Evolutionary conservation across 2,113 vertebrate genomes (phyloP).

Genomic region (Todiramphus saurophagus): DNA sequence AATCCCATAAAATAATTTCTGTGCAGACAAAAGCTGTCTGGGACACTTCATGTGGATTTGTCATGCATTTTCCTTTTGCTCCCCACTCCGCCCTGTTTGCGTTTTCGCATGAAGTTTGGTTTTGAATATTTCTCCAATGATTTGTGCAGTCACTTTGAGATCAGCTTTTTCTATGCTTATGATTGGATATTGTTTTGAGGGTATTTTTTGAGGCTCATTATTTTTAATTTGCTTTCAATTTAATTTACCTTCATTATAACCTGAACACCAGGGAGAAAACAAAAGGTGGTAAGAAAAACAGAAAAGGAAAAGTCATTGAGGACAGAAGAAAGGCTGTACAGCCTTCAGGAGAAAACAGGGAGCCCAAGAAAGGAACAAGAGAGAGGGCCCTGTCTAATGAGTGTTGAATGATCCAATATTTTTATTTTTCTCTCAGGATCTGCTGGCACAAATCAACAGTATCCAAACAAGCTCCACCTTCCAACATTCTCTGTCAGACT

Average conservation of each 20-base stretch:
- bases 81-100: background rate
- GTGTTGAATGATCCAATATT: background rate
- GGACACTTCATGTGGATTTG: conserved; percentile 55
- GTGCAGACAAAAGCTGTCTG: conserved; percentile 75
- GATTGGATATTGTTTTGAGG: background rate
- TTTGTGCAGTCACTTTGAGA: background rate
- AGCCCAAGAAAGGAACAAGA: background rate
- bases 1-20: conserved; percentile 66
- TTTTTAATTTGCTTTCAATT: background rate
- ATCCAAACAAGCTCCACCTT: background rate
- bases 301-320: background rate
- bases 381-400: background rate
- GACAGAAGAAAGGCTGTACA: background rate
- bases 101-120: background rate
- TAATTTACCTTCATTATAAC: background rate
- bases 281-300: background rate
- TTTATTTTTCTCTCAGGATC: background rate
- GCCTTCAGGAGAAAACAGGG: background rate
- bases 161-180: background rate
- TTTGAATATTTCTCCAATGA: background rate
- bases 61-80: conserved; percentile 63
- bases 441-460: background rate
- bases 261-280: background rate
- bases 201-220: background rate
- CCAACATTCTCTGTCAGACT: background rate